A percentile compares a stretch with the other conserved stretches of the same genome.
phyloP scores from a whole-genome alignment of 23 tunicate genomes.

The Botrylloides violaceus region DNA sequence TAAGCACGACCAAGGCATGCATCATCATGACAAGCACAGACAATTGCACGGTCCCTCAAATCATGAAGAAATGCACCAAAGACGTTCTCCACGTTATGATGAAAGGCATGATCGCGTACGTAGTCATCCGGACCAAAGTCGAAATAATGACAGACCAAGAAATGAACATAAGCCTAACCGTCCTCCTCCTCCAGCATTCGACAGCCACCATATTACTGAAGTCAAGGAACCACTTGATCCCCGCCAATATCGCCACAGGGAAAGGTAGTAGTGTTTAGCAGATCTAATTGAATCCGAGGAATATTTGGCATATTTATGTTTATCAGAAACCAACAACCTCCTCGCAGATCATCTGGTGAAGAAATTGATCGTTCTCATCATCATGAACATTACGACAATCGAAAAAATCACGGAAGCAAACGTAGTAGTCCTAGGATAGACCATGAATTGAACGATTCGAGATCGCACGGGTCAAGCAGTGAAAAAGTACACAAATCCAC shows the following conservation, averaged over 20 bases:
- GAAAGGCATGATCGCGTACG: background rate
- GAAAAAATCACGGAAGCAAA: background rate
- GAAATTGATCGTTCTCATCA: background rate
- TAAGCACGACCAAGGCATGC: background rate
- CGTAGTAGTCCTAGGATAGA: background rate
- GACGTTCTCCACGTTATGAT: background rate
- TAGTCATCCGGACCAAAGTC: background rate
- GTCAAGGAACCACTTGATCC: background rate
- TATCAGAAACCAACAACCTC: background rate
- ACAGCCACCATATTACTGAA: background rate
- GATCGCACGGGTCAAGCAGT: background rate
- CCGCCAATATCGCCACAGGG: background rate
- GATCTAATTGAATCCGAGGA: background rate
- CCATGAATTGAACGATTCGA: background rate
- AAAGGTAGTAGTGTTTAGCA: conserved; percentile 5
- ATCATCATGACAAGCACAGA: background rate
- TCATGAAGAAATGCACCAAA: background rate
- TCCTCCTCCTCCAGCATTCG: conserved; percentile 27
- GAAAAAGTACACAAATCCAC: background rate
- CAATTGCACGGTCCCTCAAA: background rate
- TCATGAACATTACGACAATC: background rate
- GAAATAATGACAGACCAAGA: background rate
- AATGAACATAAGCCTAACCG: conserved; percentile 4
- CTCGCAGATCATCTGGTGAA: background rate
- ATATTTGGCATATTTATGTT: background rate